Base-by-base conservation (phyloP, 2,888 invertebrate species). In the Malthinus seriepunctatus region DNA sequence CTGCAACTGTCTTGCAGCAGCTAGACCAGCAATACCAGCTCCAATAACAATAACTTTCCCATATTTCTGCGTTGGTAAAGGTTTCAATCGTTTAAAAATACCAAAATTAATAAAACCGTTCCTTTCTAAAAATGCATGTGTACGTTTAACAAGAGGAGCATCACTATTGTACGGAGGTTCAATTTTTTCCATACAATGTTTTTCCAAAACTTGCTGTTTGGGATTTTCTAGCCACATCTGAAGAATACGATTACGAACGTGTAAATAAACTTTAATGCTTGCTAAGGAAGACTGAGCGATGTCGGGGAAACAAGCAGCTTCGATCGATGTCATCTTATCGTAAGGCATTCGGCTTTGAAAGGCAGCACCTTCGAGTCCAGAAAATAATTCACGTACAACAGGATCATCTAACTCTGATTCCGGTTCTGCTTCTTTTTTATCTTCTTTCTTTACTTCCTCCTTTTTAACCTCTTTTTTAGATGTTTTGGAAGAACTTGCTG, bases 91-190 rank as follows among this genome's bases (percentile, higher is more conserved):
- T 75, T 95, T 94, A 78, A 95, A 99, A 48, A 97, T 90, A 0
- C 99, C 99, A 82, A 95, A 98, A 81, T 99, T 99, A 63, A 99
- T 96, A 71, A 93, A 95, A 1, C 98, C 97, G 78, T 97, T 95
- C 42, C 99, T 85, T 73, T 97, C 95, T 34, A 99, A 82, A 78
- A 93, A 99, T 0, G 91, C 89, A 80, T 95, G 95, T 32, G 94
- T 86, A 65, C 97, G 85, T 73, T 88, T 85, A 1, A 96, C 86
- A 14, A 98, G 79, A 7, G 87, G 86, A 3, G 89, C 87, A 79
- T 98, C 97, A 73, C 93, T 94, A 77, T 97, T 96, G 73, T 94
- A 98, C 0, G 98, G 97, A 5, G 91, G 84, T 80, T 91, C 90
- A 78, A 98, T 88, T 73, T 89, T 89, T 34, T 90, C 87, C 35